Percentiles rank a stretch among this genome's conserved stretches.
Conservation (phyloP, 2,113 vertebrate species). For the Maccullochella peelii region DNA sequence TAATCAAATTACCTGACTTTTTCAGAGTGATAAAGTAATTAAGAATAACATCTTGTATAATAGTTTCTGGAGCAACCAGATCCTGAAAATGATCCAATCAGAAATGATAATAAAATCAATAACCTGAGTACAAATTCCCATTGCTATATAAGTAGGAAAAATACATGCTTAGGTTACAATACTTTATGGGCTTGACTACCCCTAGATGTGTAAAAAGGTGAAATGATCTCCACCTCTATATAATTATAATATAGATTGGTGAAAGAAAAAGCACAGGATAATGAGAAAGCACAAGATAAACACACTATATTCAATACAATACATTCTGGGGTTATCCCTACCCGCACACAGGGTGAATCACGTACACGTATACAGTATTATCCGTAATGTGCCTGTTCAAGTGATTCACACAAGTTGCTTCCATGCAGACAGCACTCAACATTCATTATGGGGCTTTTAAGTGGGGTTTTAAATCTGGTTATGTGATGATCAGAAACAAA, state of each 20-base stretch:
- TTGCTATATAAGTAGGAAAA: background rate
- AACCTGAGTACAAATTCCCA: background rate
- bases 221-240: background rate
- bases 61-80: background rate
- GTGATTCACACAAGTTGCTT: background rate
- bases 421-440: background rate
- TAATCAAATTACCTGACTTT: background rate
- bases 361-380: background rate
- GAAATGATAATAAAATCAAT: background rate
- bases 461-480: background rate
- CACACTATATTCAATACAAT: background rate
- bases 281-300: background rate
- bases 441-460: background rate
- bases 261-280: background rate
- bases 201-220: background rate
- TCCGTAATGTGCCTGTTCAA: background rate
- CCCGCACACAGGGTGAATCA: too few relatives aligned
- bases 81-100: background rate
- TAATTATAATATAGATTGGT: too few relatives aligned
- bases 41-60: background rate
- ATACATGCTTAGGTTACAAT: background rate
- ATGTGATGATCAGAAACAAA: conserved; percentile 43
- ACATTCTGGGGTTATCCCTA: background rate
- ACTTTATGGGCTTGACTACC: background rate
- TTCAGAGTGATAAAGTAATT: background rate